phyloP scores from a whole-genome alignment of 2,888 invertebrate species.

The Baronia brevicornis region DNA sequence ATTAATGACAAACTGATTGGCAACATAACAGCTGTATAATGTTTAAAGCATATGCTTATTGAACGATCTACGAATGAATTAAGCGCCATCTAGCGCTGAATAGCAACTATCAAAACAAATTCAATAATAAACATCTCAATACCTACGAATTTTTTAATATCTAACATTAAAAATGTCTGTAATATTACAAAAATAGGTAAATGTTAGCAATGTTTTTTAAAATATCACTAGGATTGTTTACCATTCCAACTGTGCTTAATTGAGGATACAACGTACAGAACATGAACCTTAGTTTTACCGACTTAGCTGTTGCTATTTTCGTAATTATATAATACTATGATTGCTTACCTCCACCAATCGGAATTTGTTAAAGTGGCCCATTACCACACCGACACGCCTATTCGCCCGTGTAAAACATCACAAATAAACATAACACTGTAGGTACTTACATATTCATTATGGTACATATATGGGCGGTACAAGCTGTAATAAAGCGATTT shows the following conservation, averaged over 20 bases:
- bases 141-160: no score
- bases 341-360: slow-evolving; percentile 23
- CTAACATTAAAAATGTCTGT: no score
- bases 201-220: no score
- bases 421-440: slow-evolving; percentile 35
- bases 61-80: no score
- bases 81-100: slow-evolving; percentile 22
- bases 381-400: slow-evolving; percentile 26
- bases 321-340: background rate
- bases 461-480: slow-evolving; percentile 27
- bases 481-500: slow-evolving; percentile 39
- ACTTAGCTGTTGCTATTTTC: no score
- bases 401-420: slow-evolving; percentile 25
- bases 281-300: slow-evolving; percentile 28
- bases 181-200: no score
- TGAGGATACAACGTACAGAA: slow-evolving; percentile 22
- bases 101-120: slow-evolving; percentile 12
- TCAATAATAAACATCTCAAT: no score
- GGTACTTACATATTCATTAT: slow-evolving; percentile 35
- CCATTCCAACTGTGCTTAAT: slow-evolving; percentile 2
- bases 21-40: no score
- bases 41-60: no score
- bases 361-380: slow-evolving; percentile 28
- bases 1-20: no score
- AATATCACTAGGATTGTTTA: no score